Conservation (phyloP, 2,888 invertebrate genomes). For the Drosophila pseudotalamancana region DNA sequence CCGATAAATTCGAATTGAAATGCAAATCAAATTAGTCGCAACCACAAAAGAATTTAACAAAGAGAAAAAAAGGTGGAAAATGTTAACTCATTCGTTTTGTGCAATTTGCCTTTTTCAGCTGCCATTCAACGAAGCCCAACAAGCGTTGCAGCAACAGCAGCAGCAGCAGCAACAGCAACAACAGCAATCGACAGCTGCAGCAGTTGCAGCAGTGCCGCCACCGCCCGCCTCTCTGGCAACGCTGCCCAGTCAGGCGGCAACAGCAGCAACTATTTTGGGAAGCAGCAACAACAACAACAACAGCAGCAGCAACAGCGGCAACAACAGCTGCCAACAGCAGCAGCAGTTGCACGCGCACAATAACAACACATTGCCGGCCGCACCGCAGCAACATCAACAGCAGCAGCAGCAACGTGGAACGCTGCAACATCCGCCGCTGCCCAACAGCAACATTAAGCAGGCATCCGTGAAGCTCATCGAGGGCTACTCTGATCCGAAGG, state of each 20-base stretch:
- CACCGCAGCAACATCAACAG: slow-evolving; percentile 45
- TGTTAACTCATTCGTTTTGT: slow-evolving; percentile 33
- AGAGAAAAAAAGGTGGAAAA: slow-evolving; percentile 10
- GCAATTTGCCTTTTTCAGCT: slow-evolving; percentile 50
- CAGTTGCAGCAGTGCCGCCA: slow-evolving; percentile 65
- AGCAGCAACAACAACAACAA: slow-evolving; percentile 36
- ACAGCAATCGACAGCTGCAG: slow-evolving; percentile 57
- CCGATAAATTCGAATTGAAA: slow-evolving; percentile 64
- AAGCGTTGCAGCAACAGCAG: slow-evolving; percentile 59
- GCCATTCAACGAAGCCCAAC: slow-evolving; percentile 78
- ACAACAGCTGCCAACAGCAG: slow-evolving; percentile 49
- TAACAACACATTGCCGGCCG: slow-evolving; percentile 66
- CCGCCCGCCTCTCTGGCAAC: slow-evolving; percentile 73
- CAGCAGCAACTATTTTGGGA: slow-evolving; percentile 55
- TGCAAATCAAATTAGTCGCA: slow-evolving; percentile 73
- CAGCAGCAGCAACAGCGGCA: slow-evolving; percentile 27
- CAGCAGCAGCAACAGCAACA: slow-evolving; percentile 39
- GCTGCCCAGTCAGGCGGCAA: slow-evolving; percentile 64
- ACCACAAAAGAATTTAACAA: slow-evolving; percentile 7
- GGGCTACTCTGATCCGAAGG: slow-evolving; percentile 84
- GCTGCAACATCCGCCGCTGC: slow-evolving; percentile 72
- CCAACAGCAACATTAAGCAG: slow-evolving; percentile 81
- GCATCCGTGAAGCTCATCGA: slow-evolving; percentile 84
- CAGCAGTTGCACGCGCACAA: slow-evolving; percentile 60
- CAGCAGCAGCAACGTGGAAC: slow-evolving; percentile 67